Conservation (phyloP, 2,888 invertebrate species). For the Lycocerus yunnanus region DNA sequence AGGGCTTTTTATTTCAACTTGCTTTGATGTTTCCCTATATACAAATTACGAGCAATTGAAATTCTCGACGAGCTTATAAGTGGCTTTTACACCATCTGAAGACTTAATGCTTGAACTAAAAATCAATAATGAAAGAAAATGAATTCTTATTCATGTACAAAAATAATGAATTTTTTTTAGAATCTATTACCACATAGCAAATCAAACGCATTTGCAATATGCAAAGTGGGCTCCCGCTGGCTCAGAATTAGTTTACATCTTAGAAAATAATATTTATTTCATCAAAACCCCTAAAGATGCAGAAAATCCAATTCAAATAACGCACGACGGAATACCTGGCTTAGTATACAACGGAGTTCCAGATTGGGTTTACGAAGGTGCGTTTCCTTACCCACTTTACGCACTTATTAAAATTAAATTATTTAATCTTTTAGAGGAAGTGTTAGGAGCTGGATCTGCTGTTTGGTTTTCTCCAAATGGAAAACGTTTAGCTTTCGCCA, state of each 20-base stretch:
- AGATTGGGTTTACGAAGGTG: constrained; percentile 95
- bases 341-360: constrained; percentile 81
- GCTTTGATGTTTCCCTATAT: neutral
- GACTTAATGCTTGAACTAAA: neutral
- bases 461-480: constrained; percentile 81
- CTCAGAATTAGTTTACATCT: constrained; percentile 65
- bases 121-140: neutral
- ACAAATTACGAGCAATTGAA: neutral
- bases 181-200: constrained; percentile 56
- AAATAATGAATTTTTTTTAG: constrained; percentile 46
- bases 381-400: neutral
- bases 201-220: constrained; percentile 63
- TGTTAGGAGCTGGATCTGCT: constrained; percentile 71
- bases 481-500: constrained; percentile 69
- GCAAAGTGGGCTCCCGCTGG: constrained; percentile 64
- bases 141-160: neutral
- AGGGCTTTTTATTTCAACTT: neutral
- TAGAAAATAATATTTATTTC: constrained; percentile 72
- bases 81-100: neutral
- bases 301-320: constrained; percentile 52
- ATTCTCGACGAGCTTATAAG: neutral
- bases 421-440: constrained; percentile 69
- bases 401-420: neutral
- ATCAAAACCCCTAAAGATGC: constrained; percentile 47
- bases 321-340: constrained; percentile 65